phyloP scores from a whole-genome alignment of 2,797 vertebrate genomes.

The Gymnothorax javanicus region DNA sequence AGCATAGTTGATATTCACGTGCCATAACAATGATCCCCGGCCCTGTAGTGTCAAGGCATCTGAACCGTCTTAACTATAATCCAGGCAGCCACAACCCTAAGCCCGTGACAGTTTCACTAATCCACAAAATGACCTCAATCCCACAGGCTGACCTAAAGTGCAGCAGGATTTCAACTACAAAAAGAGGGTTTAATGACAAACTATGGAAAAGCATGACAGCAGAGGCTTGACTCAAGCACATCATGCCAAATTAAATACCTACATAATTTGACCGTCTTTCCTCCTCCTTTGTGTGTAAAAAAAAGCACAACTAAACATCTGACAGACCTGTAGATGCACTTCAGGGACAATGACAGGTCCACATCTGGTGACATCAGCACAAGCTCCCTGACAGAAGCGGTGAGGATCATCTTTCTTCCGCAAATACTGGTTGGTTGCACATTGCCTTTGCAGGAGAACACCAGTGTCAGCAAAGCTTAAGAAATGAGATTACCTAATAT shows the following conservation, averaged over 20 bases:
- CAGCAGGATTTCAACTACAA: background rate
- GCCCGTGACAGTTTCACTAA: background rate
- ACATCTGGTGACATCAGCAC: constrained; percentile 83
- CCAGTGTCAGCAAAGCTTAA: constrained; percentile 30
- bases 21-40: background rate
- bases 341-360: constrained; percentile 89
- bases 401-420: constrained; percentile 90
- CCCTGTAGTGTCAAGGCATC: background rate
- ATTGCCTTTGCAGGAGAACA: constrained; percentile 78
- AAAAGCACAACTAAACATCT: background rate
- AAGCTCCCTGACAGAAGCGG: constrained; percentile 88
- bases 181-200: background rate
- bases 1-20: too few relatives aligned
- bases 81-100: background rate
- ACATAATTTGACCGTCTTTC: background rate
- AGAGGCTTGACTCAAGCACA: background rate
- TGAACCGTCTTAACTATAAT: background rate
- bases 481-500: constrained; percentile 6
- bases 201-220: background rate
- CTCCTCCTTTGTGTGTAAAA: background rate
- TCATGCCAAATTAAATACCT: background rate
- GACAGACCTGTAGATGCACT: constrained; percentile 88
- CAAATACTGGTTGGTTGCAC: constrained; percentile 89
- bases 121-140: constrained; percentile 25
- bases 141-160: constrained; percentile 33